These are phyloP conservation scores for Neogale vison DNA, from an alignment of 2,113 vertebrate genomes.

Conservation along the genomic window DNA sequence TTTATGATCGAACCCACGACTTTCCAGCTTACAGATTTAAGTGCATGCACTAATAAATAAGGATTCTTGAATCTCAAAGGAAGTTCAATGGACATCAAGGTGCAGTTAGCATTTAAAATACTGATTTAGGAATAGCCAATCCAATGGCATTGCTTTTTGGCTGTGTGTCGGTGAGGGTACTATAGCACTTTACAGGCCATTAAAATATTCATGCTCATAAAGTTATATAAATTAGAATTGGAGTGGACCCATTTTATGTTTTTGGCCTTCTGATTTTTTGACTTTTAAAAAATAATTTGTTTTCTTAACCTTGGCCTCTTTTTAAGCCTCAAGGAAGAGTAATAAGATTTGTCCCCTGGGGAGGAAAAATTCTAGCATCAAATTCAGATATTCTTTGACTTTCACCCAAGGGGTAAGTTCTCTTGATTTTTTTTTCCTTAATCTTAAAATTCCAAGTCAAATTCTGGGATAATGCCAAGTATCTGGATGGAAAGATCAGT, in stretches of 20 bases:
- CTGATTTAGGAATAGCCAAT: background rate
- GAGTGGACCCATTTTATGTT: background rate
- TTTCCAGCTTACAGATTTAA: constrained; percentile 73
- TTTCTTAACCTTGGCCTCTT: constrained; percentile 11
- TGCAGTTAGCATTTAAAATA: constrained; percentile 51
- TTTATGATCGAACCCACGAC: constrained; percentile 71
- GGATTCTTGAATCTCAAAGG: constrained; percentile 55
- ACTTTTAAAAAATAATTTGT: constrained; percentile 23
- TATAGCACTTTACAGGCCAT: background rate
- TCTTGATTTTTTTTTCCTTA: background rate
- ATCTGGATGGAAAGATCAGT: background rate
- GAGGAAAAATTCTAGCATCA: background rate
- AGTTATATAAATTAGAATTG: background rate
- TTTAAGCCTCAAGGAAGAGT: background rate
- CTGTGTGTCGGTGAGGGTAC: background rate
- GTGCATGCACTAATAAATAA: constrained; percentile 74
- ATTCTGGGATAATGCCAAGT: constrained; percentile 34
- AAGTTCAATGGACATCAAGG: constrained; percentile 27
- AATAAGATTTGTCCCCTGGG: background rate
- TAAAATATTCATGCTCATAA: constrained; percentile 31
- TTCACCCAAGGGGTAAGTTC: constrained; percentile 34
- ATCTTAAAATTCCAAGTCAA: constrained; percentile 49
- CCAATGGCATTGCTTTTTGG: background rate
- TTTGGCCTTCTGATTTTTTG: background rate
- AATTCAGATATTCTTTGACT: constrained; percentile 47